Evolutionary conservation across 2,888 invertebrate species (phyloP), one percentile per base, ranked within the genome.

Genomic region (Pyrochroa serraticornis): DNA sequence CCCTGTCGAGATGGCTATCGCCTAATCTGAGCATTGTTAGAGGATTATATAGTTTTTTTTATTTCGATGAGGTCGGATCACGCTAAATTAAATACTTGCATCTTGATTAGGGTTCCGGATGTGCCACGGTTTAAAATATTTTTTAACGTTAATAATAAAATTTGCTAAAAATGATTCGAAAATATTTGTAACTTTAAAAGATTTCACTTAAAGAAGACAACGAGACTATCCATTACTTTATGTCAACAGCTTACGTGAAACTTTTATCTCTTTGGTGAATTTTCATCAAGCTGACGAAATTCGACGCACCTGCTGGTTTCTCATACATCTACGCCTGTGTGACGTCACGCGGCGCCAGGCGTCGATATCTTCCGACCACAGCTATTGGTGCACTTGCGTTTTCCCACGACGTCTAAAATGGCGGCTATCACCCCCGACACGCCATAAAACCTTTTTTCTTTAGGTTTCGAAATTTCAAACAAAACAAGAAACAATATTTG

Each of bases 341-440:
- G 61, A 61, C 61, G 59, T 59, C 59, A 59, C 64, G 43, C 60
- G 59, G 45, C 47, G 58, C 52, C 39, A 45, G 50, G 50, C 60
- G 60, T 62, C 62, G 56, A 65, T 63, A 63, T 61, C 45, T 49
- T 56, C 49, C 50, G 52, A 47, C 45, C 36, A 13, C 48, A 38
- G 37, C 56, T 45, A 65, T 65, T 65, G 64, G 64, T 41, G 47
- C 64, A 65, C 45, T 54, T 64, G 64, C 58, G 51, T 46, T 49
- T 57, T 64, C 64, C 57, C 64, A 64, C 60, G 57, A 14, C 35
- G 41, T 58, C 47, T 53, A 64, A 57, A 52, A 64, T 64, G 59
- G 59, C 59, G 59, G 10, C 37, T 22, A 34, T 31, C 44, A 14
- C 36, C 30, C 37, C 38, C 49, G 39, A 55, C 43, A 38, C 22